Evolutionary conservation across 2,888 invertebrate genomes (phyloP), one percentile per base, ranked within the genome.

Genomic region (Netelia inedita): DNA sequence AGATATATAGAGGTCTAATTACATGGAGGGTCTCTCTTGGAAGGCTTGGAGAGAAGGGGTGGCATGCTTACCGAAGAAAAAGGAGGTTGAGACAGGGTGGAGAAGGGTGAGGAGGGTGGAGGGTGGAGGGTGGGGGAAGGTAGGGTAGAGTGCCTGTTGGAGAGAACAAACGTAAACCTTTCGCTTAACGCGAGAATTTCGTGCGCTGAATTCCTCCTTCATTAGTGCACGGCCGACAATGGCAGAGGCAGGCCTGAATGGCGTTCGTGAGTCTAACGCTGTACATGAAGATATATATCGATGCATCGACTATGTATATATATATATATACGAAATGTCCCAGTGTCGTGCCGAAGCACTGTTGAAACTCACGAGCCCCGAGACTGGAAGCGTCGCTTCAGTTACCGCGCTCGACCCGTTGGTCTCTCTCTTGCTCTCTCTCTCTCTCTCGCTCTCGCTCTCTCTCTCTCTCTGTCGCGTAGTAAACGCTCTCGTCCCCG

Each of bases 151-250:
- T 28, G 46, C 28, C 28, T 28, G 28, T 28, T 63, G 14, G 14
- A 14, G 46, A 14, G 57, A 11, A 35, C 50, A 65, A 65, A 21
- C n/a, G 65, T 88, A 88, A 88, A 85, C 85, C 78, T 86, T 86
- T 83, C 83, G 85, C 80, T 79, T 83, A 83, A 87, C 80, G 83
- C 87, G 84, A 82, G 87, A 69, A 84, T 86, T 86, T 78, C 87
- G 85, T 83, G 87, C 65, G 35, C 65, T 41, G 65, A 35, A 65
- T 65, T 46, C 81, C 84, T 63, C 74, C 76, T 84, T 86, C 86
- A 83, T 85, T 84, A 84, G 82, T 41, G 79, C 61, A 55, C 46
- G 14, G 21, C 80, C 72, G 69, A 74, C 79, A 78, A 84, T 61
- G 68, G 61, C 78, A 73, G 69, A 19, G 41, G 35, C n/a, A 14